Base-by-base conservation (phyloP, 2,113 vertebrate species). In the Eublepharis macularius region DNA sequence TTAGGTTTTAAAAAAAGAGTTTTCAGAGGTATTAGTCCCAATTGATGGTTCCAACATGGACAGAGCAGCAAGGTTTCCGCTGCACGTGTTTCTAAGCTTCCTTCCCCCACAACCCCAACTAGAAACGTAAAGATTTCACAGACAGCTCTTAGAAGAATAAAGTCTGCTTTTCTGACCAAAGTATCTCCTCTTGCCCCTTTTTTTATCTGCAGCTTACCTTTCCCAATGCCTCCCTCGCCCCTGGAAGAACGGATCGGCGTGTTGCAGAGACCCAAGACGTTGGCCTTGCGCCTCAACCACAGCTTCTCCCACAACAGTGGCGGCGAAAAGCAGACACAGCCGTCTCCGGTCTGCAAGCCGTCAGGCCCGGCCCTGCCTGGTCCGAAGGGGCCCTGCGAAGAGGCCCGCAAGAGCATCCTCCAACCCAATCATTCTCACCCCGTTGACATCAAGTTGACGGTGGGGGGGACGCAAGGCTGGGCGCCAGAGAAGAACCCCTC, bases 201-300 rank as follows among this genome's bases (percentile, higher is more conserved):
- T 2, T 54, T 1, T 29, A 0, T 26, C 47, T 17, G 8, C 89
- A 89, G 60, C 51, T 88, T 57, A 84, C 65, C 45, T 79, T 84
- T 75, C 96, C 97, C 96, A 96, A 98, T 97, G 97, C 97, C 97
- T 96, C 97, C 97, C 73, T 97, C 97, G 90, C 97, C 96, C 87
- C 97, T 98, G 89, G 97, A 98, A 96, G 97, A 97, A 94, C 97
- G 97, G 80, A 96, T 97, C 92, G 96, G 96, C 90, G 95, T 97
- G 84, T 94, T 97, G 92, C 97, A 97, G 93, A 95, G 95, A 89
- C 97, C 96, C 76, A 97, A 97, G 93, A 95, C 95, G 60, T 79
- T 97, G 91, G 82, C 91, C 85, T 90, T 97, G 80, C 95, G 93
- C 16, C 95, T 96, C 86, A 91, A 93, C 51, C 95, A 96, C 86